A percentile compares a stretch with the other conserved stretches of the same genome.
Conservation (phyloP, 2,113 vertebrate genomes). For the Haplochromis burtoni region DNA sequence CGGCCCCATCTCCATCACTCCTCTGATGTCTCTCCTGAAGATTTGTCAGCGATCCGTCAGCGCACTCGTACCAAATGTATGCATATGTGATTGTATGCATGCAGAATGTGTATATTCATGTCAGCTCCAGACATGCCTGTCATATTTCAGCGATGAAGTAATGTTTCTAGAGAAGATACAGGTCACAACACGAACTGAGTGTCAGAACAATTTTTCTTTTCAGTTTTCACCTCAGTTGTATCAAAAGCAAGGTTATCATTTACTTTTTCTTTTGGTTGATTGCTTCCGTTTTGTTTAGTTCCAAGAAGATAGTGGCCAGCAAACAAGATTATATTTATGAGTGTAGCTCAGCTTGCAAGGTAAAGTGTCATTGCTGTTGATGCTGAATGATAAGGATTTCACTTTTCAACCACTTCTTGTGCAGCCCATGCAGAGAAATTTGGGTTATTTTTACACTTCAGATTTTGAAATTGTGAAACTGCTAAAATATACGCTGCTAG, state of each 20-base stretch:
- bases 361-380: not conserved
- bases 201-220: not conserved
- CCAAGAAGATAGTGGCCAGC: not conserved
- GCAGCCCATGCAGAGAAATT: not conserved
- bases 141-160: not conserved
- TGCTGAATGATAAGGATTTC: not conserved
- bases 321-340: not conserved
- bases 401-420: not conserved
- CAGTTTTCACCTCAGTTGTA: not conserved
- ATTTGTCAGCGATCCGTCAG: not conserved
- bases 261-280: not conserved
- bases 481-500: not conserved
- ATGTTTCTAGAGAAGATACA: not conserved
- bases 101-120: not conserved
- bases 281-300: not conserved
- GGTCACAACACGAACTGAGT: not conserved
- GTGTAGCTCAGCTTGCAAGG: not conserved
- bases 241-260: not conserved
- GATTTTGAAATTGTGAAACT: not conserved
- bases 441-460: not conserved
- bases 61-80: not conserved
- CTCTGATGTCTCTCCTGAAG: not conserved
- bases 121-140: not conserved
- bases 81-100: not conserved
- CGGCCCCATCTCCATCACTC: not conserved